Evolutionary conservation across 2,888 invertebrate species (phyloP), one percentile per base, ranked within the genome.

Genomic region (Lasioglossum oenotherae): DNA sequence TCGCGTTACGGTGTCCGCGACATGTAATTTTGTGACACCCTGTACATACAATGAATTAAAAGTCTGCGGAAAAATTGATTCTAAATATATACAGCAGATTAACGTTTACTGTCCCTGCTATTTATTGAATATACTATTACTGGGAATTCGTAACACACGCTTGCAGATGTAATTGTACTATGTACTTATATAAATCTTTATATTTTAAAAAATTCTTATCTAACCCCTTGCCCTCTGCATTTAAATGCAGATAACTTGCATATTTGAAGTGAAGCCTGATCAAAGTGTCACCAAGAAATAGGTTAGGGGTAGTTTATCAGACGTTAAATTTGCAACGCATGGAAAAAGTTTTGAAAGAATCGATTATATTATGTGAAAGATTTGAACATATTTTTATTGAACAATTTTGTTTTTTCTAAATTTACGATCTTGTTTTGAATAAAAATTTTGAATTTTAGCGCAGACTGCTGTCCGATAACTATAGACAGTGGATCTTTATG

Each of bases 151-250:
- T 73, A 31, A 44, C 1, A 4, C 1, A 64, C 73, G 46, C 64
- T 64, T 75, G 53, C 16, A 31, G 41, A 35, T 38, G 69, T 76
- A 74, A 41, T 76, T 64, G 27, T 57, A 74, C 27, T 46, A 27
- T 78, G 27, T 79, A 64, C 71, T 71, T 72, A 57, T 76, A 80
- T 35, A 64, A 49, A 69, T 77, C 81, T 78, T 86, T 83, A 82
- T 83, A 85, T 84, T 84, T 60, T 81, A 88, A 87, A 87, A 80
- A 80, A 74, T 81, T 85, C 87, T 92, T 92, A 92, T 92, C 92
- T 92, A 88, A 91, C 91, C 92, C 87, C 76, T 74, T 92, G 92
- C 88, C 92, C 92, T 82, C 86, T 88, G 85, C 74, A 92, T 91
- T 91, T 85, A 88, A 89, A 85, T 82, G 85, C 74, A 91, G 92